These are phyloP conservation scores for Apodemia zela DNA, from an alignment of 2,888 invertebrate species.

Conservation along the genomic window DNA sequence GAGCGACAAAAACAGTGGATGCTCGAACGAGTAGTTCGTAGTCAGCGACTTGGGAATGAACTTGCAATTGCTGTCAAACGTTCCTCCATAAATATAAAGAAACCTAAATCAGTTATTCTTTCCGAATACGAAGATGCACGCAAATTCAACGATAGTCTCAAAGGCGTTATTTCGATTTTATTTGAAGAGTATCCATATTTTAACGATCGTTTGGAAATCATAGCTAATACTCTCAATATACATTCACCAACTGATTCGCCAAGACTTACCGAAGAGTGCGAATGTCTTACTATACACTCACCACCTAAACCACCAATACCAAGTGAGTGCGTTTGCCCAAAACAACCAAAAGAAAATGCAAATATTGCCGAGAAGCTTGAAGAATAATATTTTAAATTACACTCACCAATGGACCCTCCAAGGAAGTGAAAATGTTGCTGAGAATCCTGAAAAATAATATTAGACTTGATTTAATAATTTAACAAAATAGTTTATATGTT, in stretches of 20 bases:
- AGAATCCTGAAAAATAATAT: conserved; percentile 18
- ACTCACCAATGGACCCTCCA: not conserved
- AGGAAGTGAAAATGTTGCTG: conserved; percentile 5
- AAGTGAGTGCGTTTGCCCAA: conserved; percentile 32
- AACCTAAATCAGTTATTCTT: conserved; percentile 70
- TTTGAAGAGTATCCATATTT: conserved; percentile 82
- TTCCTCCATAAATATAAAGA: conserved; percentile 48
- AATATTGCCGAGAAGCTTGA: conserved; percentile 50
- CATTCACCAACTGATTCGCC: conserved; percentile 51
- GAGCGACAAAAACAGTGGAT: conserved; percentile 69
- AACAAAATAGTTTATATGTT: too few species aligned
- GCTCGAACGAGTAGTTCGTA: conserved; percentile 81
- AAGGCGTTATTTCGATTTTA: conserved; percentile 79
- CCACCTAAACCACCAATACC: conserved; percentile 48
- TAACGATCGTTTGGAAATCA: conserved; percentile 51
- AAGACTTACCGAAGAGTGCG: conserved; percentile 40
- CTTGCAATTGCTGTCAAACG: conserved; percentile 73
- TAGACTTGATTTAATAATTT: not conserved
- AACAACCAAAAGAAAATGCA: conserved; percentile 31
- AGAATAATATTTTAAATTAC: not conserved
- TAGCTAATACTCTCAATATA: conserved; percentile 75
- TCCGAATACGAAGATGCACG: conserved; percentile 80
- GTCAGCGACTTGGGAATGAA: conserved; percentile 85
- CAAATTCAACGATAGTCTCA: conserved; percentile 79
- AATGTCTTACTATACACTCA: conserved; percentile 42